Percentiles rank a stretch among this genome's conserved stretches.
Evolutionary conservation across 2,888 invertebrate genomes (phyloP).

Genomic region (Nesidiocoris tenuis): DNA sequence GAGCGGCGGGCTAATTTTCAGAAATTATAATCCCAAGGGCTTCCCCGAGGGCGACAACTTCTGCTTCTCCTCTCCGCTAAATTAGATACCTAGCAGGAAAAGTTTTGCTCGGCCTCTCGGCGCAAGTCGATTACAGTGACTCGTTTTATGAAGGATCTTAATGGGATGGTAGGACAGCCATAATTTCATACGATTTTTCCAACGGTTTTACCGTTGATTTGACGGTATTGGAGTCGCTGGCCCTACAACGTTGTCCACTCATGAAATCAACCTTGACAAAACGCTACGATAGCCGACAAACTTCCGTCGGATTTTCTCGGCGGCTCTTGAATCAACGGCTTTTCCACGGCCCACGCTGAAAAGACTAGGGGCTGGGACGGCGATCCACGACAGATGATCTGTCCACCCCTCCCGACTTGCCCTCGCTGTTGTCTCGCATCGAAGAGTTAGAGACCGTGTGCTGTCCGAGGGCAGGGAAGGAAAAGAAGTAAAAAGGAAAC

Average conservation of each 20-base stretch:
- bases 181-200: too few species aligned
- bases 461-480: neutral
- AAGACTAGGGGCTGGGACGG: neutral
- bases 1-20: neutral
- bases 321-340: neutral
- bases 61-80: too few species aligned
- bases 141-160: too few species aligned
- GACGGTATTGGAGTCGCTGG: too few species aligned
- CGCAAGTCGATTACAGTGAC: too few species aligned
- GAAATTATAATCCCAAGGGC: neutral
- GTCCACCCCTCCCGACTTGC: neutral
- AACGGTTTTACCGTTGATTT: too few species aligned
- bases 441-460: neutral
- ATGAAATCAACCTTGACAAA: neutral
- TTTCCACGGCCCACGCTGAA: neutral
- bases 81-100: too few species aligned
- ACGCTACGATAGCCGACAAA: neutral
- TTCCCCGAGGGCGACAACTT: neutral
- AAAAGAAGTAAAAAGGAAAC: neutral
- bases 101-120: too few species aligned
- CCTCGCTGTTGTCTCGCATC: neutral
- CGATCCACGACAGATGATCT: neutral
- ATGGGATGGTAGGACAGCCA: too few species aligned
- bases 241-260: neutral
- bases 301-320: neutral